phyloP scores from a whole-genome alignment of 2,888 invertebrate genomes.

The Acholoe squamosa region DNA sequence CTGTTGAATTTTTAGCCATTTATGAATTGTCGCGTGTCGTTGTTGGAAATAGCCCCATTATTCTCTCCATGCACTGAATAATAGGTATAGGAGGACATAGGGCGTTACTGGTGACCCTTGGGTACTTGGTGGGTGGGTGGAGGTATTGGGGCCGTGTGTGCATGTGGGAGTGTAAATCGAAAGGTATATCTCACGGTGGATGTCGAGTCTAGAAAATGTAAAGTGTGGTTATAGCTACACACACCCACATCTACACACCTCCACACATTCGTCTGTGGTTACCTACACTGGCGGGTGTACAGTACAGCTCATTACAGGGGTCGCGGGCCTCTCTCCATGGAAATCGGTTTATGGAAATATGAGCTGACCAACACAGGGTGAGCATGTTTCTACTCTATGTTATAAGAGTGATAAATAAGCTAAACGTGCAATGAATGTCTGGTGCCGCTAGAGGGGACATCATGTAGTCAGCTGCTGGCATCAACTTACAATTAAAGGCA shows the following conservation, averaged over 20 bases:
- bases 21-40: constrained; percentile 42
- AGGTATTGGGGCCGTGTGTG: not conserved
- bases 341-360: not conserved
- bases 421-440: not conserved
- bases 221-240: not conserved
- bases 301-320: not conserved
- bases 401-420: not conserved
- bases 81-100: not conserved
- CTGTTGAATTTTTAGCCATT: not conserved
- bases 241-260: no score
- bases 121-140: not conserved
- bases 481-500: no score
- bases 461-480: no score
- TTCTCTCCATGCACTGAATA: constrained; percentile 38
- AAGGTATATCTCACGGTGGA: not conserved
- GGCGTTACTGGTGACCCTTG: not conserved
- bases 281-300: no score
- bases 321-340: not conserved
- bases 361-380: not conserved
- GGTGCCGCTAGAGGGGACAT: not conserved
- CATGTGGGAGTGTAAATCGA: not conserved
- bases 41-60: constrained; percentile 32
- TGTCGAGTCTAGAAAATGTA: not conserved
- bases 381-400: not conserved
- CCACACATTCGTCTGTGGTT: not conserved